A percentile compares a stretch with the other conserved stretches of the same genome.
Evolutionary conservation across 2,797 vertebrate genomes (phyloP).

Genomic region (Serranus cabrilla): DNA sequence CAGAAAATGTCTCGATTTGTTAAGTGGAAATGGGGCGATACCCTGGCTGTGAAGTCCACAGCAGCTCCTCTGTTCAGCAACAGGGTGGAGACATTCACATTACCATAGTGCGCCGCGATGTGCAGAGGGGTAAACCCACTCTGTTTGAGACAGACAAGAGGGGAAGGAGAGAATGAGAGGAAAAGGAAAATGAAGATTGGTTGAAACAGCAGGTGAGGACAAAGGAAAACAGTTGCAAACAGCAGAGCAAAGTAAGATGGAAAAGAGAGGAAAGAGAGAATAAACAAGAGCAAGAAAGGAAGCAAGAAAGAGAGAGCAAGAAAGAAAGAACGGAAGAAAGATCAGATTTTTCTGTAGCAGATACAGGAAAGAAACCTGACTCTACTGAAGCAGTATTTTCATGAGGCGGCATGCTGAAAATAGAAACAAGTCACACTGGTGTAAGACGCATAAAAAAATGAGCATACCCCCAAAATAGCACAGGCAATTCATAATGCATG

Average conservation of each 20-base stretch:
- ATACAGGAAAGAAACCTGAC: slow-evolving; percentile 28
- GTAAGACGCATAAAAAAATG: slow-evolving; percentile 32
- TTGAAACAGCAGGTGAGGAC: slow-evolving; percentile 22
- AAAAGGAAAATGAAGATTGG: background rate
- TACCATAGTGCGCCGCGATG: slow-evolving; percentile 98
- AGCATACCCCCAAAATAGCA: slow-evolving; percentile 58
- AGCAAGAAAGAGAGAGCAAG: background rate
- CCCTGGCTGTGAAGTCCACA: slow-evolving; percentile 98
- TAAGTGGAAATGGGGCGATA: slow-evolving; percentile 72
- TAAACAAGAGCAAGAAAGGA: slow-evolving; percentile 7
- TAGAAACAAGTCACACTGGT: slow-evolving; percentile 42
- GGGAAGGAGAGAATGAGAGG: slow-evolving; percentile 12
- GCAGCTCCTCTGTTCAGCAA: slow-evolving; percentile 97
- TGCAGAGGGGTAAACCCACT: slow-evolving; percentile 98
- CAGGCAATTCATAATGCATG: slow-evolving; percentile 59
- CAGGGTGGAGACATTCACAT: slow-evolving; percentile 97
- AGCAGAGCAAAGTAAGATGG: background rate
- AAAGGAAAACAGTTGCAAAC: slow-evolving; percentile 14
- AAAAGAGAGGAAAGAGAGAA: slow-evolving; percentile 11
- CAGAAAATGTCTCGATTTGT: slow-evolving; percentile 7
- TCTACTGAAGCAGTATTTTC: slow-evolving; percentile 62
- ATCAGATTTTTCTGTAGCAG: slow-evolving; percentile 2
- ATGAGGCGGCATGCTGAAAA: slow-evolving; percentile 61
- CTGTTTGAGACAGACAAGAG: slow-evolving; percentile 77
- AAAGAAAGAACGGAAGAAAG: background rate